phyloP scores from a whole-genome alignment of 2,797 vertebrate species.

The Melanotaenia maccullochi region DNA sequence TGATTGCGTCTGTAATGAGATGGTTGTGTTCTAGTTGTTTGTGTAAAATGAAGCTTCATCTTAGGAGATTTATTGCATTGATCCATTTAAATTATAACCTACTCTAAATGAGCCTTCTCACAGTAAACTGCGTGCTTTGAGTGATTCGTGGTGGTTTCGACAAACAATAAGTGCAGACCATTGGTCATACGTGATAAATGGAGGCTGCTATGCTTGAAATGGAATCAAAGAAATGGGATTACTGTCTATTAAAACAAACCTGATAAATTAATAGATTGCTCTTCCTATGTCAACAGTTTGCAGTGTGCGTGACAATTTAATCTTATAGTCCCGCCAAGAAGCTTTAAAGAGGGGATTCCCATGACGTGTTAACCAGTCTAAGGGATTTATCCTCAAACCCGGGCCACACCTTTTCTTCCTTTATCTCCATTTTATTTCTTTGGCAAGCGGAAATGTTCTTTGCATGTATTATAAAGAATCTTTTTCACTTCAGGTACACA shows the following conservation, averaged over 20 bases:
- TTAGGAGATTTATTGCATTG: conserved; percentile 10
- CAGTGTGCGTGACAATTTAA: conserved; percentile 48
- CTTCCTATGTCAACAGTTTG: conserved; percentile 33
- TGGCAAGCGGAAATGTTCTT: conserved; percentile 21
- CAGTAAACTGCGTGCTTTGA: conserved; percentile 6
- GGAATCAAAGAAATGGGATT: conserved; percentile 34
- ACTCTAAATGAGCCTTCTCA: background rate
- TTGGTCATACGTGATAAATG: conserved; percentile 7
- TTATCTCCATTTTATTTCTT: conserved; percentile 15
- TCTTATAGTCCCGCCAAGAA: conserved; percentile 31
- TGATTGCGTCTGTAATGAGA: background rate
- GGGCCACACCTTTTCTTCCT: conserved; percentile 41
- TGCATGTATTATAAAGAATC: conserved; percentile 1
- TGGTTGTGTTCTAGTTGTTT: background rate
- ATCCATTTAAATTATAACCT: conserved; percentile 22
- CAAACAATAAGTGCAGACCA: background rate
- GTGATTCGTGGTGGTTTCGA: conserved; percentile 27
- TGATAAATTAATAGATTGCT: conserved; percentile 27
- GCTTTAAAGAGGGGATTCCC: conserved; percentile 60
- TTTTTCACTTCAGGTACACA: conserved; percentile 38
- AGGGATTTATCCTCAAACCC: conserved; percentile 47
- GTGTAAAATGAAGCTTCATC: background rate
- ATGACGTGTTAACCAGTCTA: conserved; percentile 37
- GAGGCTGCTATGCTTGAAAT: conserved; percentile 15
- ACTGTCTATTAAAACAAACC: conserved; percentile 40